Percentiles rank a stretch among this genome's conserved stretches.
phyloP scores from a whole-genome alignment of 2,888 invertebrate species.

The Argyra leucocephala region DNA sequence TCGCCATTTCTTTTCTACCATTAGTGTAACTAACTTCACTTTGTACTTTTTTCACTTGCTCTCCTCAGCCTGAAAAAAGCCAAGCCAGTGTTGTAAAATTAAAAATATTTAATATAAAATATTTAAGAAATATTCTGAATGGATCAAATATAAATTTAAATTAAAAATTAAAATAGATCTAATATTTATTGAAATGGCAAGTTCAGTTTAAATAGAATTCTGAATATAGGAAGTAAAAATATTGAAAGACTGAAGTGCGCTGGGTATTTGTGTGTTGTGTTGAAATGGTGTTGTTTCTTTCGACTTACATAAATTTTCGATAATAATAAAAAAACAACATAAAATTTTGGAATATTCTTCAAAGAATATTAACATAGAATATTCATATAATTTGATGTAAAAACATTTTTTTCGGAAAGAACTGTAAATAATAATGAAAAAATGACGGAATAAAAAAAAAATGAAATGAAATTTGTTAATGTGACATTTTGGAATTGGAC shows the following conservation, averaged over 20 bases:
- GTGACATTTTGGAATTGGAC: slow-evolving; percentile 4
- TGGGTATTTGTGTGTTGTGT: background rate
- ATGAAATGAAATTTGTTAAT: slow-evolving; percentile 1
- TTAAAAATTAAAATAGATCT: background rate
- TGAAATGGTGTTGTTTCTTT: slow-evolving; percentile 6
- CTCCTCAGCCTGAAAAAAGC: slow-evolving; percentile 3
- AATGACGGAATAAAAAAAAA: slow-evolving; percentile 4
- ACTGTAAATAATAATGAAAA: background rate
- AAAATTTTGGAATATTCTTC: background rate
- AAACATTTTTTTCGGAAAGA: background rate
- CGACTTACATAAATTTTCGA: slow-evolving; percentile 1
- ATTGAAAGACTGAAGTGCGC: background rate
- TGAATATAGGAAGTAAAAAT: background rate
- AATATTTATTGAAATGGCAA: background rate
- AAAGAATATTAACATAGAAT: background rate
- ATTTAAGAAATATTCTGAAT: background rate
- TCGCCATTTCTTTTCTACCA: slow-evolving; percentile 3
- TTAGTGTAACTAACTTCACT: background rate
- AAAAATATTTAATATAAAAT: background rate
- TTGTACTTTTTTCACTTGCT: background rate
- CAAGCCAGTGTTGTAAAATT: slow-evolving; percentile 1
- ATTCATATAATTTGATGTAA: background rate
- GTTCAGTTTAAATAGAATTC: background rate
- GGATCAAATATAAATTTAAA: background rate
- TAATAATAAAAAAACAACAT: background rate